Evolutionary conservation across 1,140 invertebrate genomes (phyloP).

Genomic region (Drosophila eugracilis): DNA sequence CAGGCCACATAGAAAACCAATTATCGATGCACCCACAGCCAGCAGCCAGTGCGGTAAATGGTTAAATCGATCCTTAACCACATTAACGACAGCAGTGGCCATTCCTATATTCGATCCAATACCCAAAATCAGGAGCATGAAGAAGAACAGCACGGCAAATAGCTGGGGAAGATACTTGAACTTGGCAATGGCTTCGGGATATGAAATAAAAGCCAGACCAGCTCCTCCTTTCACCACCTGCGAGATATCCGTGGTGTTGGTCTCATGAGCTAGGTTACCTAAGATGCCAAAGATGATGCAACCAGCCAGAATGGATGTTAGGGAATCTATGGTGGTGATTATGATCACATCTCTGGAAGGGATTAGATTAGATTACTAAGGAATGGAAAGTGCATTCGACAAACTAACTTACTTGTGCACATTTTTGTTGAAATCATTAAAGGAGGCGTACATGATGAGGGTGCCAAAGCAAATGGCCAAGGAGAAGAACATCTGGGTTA

Average conservation of each 20-base stretch:
- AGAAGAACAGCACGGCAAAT: constrained; percentile 95
- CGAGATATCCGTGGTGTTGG: constrained; percentile 85
- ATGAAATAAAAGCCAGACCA: constrained; percentile 91
- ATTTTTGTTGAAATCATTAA: constrained; percentile 92
- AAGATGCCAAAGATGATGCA: constrained; percentile 95
- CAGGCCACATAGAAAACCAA: constrained; percentile 89
- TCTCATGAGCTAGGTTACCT: constrained; percentile 89
- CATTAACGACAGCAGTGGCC: constrained; percentile 88
- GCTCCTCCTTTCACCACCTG: constrained; percentile 87
- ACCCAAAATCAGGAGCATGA: constrained; percentile 93
- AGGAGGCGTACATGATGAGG: constrained; percentile 93
- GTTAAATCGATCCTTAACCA: constrained; percentile 90
- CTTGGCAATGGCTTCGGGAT: constrained; percentile 95
- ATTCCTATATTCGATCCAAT: constrained; percentile 91
- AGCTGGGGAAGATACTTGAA: constrained; percentile 91
- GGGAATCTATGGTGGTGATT: constrained; percentile 90
- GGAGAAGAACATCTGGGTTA: constrained; percentile 94
- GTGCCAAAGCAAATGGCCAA: constrained; percentile 92
- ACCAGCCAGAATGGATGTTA: constrained; percentile 94
- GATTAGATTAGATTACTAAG: no score
- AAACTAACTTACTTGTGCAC: constrained; percentile 89
- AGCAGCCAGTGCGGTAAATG: constrained; percentile 87
- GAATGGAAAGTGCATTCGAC: background rate
- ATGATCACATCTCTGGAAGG: constrained; percentile 89
- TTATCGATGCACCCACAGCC: constrained; percentile 86